A percentile compares a stretch with the other conserved stretches of the same genome.
Evolutionary conservation across 2,113 vertebrate genomes (phyloP).

Genomic region (Oreotragus oreotragus): DNA sequence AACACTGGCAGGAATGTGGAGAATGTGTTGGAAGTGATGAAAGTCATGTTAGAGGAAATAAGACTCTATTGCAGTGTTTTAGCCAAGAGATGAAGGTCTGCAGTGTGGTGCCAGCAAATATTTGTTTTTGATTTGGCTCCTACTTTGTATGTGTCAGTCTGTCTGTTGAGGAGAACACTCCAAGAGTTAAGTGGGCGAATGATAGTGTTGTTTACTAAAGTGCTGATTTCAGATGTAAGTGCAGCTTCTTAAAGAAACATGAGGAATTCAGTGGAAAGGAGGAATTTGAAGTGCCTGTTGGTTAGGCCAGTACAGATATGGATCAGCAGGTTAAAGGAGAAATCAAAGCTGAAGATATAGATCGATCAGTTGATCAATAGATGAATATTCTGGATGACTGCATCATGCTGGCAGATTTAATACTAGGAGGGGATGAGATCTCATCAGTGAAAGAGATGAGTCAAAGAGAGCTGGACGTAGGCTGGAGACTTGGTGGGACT

Average conservation of each 20-base stretch:
- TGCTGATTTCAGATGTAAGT: not conserved
- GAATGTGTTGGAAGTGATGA: not conserved
- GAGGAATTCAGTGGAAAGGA: not conserved
- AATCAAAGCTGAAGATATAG: not conserved
- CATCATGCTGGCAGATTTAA: not conserved
- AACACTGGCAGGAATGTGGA: not conserved
- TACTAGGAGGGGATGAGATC: not conserved
- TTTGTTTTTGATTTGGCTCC: conserved; percentile 2
- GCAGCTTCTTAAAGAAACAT: not conserved
- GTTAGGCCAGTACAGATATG: not conserved
- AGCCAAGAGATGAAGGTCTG: not conserved
- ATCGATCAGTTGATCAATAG: not conserved
- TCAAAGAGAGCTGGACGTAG: not conserved
- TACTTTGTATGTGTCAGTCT: not conserved
- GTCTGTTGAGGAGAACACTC: not conserved
- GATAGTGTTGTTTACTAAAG: not conserved
- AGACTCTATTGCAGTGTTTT: not conserved
- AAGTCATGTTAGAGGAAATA: not conserved
- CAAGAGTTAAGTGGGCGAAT: not conserved
- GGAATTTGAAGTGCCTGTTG: not conserved
- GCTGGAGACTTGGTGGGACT: not conserved
- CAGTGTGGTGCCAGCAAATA: not conserved
- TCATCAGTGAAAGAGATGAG: not conserved
- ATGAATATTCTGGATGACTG: not conserved
- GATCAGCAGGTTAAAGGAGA: not conserved